Evolutionary conservation across 2,888 invertebrate species (phyloP).

Genomic region (Amaurobius ferox): DNA sequence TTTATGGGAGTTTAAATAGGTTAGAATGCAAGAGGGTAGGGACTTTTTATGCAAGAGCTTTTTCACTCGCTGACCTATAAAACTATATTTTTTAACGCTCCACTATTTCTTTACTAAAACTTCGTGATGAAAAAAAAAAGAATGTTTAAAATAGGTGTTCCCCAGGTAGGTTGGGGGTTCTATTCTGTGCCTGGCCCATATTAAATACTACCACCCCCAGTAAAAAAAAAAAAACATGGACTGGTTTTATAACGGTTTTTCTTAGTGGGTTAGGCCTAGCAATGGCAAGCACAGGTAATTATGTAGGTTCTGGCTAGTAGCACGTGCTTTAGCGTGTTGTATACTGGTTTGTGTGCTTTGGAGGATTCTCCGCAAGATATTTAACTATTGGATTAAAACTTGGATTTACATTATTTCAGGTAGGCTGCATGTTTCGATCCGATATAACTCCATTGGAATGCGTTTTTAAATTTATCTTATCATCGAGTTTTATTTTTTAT

Average conservation of each 20-base stretch:
- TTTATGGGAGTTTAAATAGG: constrained; percentile 44
- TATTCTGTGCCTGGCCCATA: constrained; percentile 52
- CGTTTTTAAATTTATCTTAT: too few species aligned
- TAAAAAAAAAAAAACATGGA: constrained; percentile 56
- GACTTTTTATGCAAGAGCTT: constrained; percentile 66
- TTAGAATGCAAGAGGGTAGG: constrained; percentile 52
- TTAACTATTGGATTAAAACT: background rate
- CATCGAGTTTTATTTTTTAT: too few species aligned
- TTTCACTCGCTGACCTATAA: constrained; percentile 61
- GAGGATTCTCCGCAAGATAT: background rate
- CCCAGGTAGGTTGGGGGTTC: constrained; percentile 53
- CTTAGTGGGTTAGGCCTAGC: constrained; percentile 32
- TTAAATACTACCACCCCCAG: constrained; percentile 36
- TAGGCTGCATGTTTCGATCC: background rate
- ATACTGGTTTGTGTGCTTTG: constrained; percentile 3
- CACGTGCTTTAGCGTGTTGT: constrained; percentile 32
- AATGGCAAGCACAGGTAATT: constrained; percentile 60
- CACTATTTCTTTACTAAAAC: constrained; percentile 40
- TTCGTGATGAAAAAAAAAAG: constrained; percentile 22
- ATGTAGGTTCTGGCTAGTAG: constrained; percentile 23
- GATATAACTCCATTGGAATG: too few species aligned
- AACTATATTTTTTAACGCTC: constrained; percentile 39
- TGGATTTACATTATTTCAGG: constrained; percentile 5
- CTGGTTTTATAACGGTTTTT: constrained; percentile 62
- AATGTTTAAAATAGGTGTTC: constrained; percentile 42